phyloP scores from a whole-genome alignment of 2,888 invertebrate genomes.

The Amorpha juglandis region DNA sequence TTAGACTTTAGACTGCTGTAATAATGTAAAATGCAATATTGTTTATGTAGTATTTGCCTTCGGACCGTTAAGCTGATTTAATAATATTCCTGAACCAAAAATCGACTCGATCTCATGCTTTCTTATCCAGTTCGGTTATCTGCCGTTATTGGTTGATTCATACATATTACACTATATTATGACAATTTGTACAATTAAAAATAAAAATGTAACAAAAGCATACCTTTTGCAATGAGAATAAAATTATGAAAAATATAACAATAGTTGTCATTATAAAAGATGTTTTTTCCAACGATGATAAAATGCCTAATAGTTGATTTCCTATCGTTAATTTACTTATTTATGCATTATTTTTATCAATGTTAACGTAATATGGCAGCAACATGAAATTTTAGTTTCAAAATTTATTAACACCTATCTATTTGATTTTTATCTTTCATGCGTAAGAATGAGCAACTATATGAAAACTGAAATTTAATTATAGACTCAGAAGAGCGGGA shows the following conservation, averaged over 20 bases:
- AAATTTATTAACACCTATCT: slow-evolving; percentile 6
- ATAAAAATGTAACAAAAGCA: too few species aligned
- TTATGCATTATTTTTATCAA: slow-evolving; percentile 17
- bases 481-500: too few species aligned
- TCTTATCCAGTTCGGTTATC: too few species aligned
- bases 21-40: too few species aligned
- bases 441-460: neutral
- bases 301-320: neutral
- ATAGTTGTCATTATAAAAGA: neutral
- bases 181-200: too few species aligned
- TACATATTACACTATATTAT: neutral
- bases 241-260: neutral
- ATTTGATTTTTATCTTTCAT: slow-evolving; percentile 1
- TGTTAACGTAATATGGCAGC: neutral
- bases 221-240: neutral
- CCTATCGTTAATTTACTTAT: neutral
- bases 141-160: neutral
- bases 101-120: too few species aligned
- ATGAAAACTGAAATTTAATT: neutral
- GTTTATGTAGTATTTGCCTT: too few species aligned
- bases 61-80: too few species aligned
- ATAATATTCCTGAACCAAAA: too few species aligned
- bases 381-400: slow-evolving; percentile 1
- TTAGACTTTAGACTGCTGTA: too few species aligned
- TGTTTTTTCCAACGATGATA: neutral